These are phyloP conservation scores for Axis porcinus DNA, from an alignment of 2,113 vertebrate species.

Conservation along the genomic window DNA sequence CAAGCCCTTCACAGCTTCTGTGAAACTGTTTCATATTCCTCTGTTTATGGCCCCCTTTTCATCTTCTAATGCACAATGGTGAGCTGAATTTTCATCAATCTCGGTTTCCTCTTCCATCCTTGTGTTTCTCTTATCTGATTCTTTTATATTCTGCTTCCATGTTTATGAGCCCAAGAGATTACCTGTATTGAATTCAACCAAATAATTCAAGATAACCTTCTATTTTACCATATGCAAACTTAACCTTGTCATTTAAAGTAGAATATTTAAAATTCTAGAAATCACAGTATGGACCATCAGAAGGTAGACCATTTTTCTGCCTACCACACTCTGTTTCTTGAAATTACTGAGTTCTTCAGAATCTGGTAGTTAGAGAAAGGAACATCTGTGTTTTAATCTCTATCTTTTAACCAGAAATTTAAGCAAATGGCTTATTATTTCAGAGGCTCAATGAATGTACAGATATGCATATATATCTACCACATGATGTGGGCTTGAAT, in stretches of 20 bases:
- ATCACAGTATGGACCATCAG: neutral
- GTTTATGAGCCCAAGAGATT: neutral
- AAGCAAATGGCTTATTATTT: neutral
- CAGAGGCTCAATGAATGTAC: neutral
- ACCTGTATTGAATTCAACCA: neutral
- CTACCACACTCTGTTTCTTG: neutral
- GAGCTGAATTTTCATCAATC: neutral
- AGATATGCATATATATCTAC: neutral
- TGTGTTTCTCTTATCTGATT: neutral
- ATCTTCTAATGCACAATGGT: neutral
- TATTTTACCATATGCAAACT: neutral
- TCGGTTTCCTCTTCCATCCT: neutral
- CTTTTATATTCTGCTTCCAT: neutral
- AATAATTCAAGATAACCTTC: neutral
- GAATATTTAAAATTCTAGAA: too few species aligned
- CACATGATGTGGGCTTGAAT: neutral
- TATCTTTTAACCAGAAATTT: neutral
- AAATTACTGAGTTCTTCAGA: neutral
- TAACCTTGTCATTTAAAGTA: neutral
- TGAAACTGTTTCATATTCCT: neutral
- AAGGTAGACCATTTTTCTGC: neutral
- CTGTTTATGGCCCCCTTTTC: accelerated
- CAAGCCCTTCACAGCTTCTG: neutral
- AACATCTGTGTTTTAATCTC: neutral
- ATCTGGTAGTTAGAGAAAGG: neutral